Percentiles rank a stretch among this genome's conserved stretches.
These are phyloP conservation scores for Agrypnus murinus DNA, from an alignment of 2,888 invertebrate genomes.

Conservation along the genomic window DNA sequence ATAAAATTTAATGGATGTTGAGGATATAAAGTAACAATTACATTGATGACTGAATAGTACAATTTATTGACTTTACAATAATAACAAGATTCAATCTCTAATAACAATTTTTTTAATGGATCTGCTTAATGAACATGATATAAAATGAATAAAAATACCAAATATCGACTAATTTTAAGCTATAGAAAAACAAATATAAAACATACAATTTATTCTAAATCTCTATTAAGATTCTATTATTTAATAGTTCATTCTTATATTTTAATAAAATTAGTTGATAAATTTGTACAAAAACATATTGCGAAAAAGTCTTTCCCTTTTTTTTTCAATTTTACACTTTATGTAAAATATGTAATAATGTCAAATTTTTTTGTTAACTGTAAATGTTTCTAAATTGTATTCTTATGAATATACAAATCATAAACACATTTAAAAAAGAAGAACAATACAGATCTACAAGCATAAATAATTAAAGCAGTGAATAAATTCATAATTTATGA, in stretches of 20 bases:
- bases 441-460: too few relatives aligned
- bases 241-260: too few relatives aligned
- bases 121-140: conserved; percentile 1
- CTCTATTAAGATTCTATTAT: not conserved
- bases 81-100: conserved; percentile 7
- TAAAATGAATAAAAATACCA: not conserved
- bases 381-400: too few relatives aligned
- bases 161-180: not conserved
- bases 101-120: conserved; percentile 9
- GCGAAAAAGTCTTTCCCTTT: too few relatives aligned
- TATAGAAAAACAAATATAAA: conserved; percentile 14
- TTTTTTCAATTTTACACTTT: too few relatives aligned
- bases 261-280: not conserved
- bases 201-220: not conserved
- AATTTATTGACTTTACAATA: conserved; percentile 26
- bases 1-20: too few relatives aligned
- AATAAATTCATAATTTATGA: too few relatives aligned
- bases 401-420: too few relatives aligned
- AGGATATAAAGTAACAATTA: too few relatives aligned
- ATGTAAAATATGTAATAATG: conserved; percentile 6
- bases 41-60: not conserved
- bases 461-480: too few relatives aligned
- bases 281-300: conserved; percentile 31
- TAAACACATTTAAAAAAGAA: too few relatives aligned
- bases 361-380: too few relatives aligned